Conservation (phyloP, 2,888 invertebrate genomes). For the Luffia ferchaultella region DNA sequence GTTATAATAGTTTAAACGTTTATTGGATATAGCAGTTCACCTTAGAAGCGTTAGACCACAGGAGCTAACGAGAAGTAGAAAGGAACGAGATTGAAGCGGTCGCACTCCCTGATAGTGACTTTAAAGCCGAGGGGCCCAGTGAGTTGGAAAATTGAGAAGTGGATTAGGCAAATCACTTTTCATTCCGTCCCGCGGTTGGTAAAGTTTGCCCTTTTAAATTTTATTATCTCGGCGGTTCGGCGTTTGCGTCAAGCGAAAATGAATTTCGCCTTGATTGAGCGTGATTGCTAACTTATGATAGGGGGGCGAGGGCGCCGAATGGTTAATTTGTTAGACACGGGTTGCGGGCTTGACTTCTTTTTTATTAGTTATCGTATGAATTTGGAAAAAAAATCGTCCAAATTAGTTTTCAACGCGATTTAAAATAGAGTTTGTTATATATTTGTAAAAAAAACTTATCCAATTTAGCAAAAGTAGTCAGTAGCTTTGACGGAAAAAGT, state of each 20-base stretch:
- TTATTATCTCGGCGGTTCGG: constrained; percentile 48
- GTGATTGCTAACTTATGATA: constrained; percentile 28
- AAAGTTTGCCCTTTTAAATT: constrained; percentile 63
- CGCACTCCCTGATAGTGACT: constrained; percentile 13
- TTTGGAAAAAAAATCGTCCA: too few species aligned
- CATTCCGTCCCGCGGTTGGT: constrained; percentile 43
- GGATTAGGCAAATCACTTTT: constrained; percentile 66
- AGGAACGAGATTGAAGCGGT: not conserved
- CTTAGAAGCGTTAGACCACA: too few species aligned
- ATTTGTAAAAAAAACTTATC: too few species aligned
- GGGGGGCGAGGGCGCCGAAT: not conserved
- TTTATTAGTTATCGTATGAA: too few species aligned
- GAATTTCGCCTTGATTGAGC: constrained; percentile 30
- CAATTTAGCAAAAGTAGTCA: too few species aligned
- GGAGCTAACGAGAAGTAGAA: not conserved
- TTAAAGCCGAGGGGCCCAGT: constrained; percentile 31
- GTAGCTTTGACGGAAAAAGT: too few species aligned
- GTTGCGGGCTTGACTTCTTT: not conserved
- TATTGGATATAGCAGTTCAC: too few species aligned
- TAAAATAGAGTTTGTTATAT: too few species aligned
- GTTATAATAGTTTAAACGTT: too few species aligned
- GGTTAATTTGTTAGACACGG: not conserved
- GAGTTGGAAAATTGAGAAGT: constrained; percentile 60
- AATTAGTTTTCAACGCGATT: too few species aligned
- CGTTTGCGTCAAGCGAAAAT: constrained; percentile 25